A percentile compares a stretch with the other conserved stretches of the same genome.
Conservation (phyloP, 2,113 vertebrate genomes). For the Pterocles orientalis region DNA sequence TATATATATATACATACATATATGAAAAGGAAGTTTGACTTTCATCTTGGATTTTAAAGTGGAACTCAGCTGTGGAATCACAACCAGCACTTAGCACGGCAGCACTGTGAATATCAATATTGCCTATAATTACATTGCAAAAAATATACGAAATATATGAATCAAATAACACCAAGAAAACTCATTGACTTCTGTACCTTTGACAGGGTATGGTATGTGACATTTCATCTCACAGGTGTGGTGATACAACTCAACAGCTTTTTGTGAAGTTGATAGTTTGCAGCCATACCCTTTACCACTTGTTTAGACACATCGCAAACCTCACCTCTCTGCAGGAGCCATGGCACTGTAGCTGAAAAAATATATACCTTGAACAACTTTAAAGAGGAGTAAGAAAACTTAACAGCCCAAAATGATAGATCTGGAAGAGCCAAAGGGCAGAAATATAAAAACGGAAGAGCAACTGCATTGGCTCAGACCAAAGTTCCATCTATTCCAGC, state of each 20-base stretch:
- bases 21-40: not conserved
- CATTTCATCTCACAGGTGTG: no score
- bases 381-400: not conserved
- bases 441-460: not conserved
- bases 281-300: not conserved
- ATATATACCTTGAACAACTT: not conserved
- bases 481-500: not conserved
- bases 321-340: not conserved
- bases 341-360: not conserved
- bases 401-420: not conserved
- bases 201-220: not conserved
- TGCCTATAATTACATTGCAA: not conserved
- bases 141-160: not conserved
- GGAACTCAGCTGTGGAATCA: not conserved
- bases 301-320: not conserved
- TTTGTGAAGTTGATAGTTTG: not conserved
- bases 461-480: not conserved
- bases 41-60: not conserved
- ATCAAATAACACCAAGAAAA: not conserved
- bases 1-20: not conserved
- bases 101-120: not conserved
- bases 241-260: no score
- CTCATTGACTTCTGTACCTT: not conserved
- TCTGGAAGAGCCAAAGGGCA: not conserved
- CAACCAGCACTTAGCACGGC: not conserved